Percentiles rank a stretch among this genome's conserved stretches.
Evolutionary conservation across 1,140 invertebrate species (phyloP).

Genomic region (Eueides isabella): DNA sequence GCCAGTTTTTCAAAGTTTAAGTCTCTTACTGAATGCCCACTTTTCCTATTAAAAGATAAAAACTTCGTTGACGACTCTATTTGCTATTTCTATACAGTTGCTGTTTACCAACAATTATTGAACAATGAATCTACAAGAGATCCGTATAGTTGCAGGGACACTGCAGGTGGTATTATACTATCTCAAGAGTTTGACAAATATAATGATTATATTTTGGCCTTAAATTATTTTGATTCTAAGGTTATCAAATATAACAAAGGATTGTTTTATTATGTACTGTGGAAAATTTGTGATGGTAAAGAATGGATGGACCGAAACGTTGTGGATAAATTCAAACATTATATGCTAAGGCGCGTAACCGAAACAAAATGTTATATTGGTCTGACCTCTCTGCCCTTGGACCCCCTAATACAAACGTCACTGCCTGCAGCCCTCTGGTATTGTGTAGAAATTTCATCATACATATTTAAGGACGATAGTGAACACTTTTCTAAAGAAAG

Average conservation of each 20-base stretch:
- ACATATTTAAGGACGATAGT: constrained; percentile 46
- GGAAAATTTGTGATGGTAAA: constrained; percentile 53
- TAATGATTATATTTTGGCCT: constrained; percentile 50
- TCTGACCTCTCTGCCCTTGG: constrained; percentile 48
- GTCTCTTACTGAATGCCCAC: constrained; percentile 47
- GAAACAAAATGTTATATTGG: constrained; percentile 46
- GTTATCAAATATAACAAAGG: constrained; percentile 49
- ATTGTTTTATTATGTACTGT: constrained; percentile 49
- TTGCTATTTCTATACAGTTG: constrained; percentile 52
- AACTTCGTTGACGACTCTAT: constrained; percentile 44
- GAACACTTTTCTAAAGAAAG: constrained; percentile 43
- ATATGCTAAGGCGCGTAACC: constrained; percentile 45
- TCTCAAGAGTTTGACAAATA: constrained; percentile 46
- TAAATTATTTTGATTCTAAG: constrained; percentile 49
- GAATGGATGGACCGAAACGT: constrained; percentile 56
- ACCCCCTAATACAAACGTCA: constrained; percentile 41
- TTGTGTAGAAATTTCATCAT: constrained; percentile 49
- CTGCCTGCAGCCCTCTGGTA: constrained; percentile 50
- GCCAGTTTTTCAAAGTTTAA: constrained; percentile 52
- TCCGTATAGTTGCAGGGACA: constrained; percentile 28
- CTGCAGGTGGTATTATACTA: not conserved
- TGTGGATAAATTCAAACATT: constrained; percentile 48
- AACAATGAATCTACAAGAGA: constrained; percentile 37
- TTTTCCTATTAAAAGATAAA: constrained; percentile 45
- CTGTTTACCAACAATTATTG: constrained; percentile 51